Conservation (phyloP, 2,888 invertebrate genomes). For the Blastobasis lacticolella region DNA sequence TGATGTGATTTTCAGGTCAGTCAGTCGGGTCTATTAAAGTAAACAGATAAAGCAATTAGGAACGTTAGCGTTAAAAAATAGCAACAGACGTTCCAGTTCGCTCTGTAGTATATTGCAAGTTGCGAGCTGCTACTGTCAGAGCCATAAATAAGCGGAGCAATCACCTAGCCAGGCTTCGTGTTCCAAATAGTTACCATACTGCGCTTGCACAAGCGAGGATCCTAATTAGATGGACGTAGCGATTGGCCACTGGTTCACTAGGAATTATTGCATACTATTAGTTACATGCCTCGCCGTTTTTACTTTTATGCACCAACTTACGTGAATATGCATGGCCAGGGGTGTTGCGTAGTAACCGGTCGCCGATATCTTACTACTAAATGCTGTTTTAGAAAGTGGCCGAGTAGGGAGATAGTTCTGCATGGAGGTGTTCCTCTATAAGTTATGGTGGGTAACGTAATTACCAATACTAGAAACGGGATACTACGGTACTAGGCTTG, state of each 20-base stretch:
- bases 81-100: constrained; percentile 5
- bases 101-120: constrained; percentile 13
- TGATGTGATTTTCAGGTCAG: too few relatives aligned
- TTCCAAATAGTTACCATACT: constrained; percentile 14
- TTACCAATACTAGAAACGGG: too few relatives aligned
- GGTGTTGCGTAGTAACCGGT: constrained; percentile 21
- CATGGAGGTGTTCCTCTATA: too few relatives aligned
- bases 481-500: too few relatives aligned
- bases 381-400: constrained; percentile 8
- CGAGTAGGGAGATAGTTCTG: not conserved
- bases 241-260: constrained; percentile 37
- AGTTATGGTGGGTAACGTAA: too few relatives aligned
- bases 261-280: constrained; percentile 30
- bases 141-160: constrained; percentile 27
- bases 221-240: constrained; percentile 49
- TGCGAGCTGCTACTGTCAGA: constrained; percentile 9
- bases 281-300: constrained; percentile 6
- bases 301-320: constrained; percentile 9
- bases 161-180: constrained; percentile 22
- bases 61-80: constrained; percentile 2
- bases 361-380: constrained; percentile 7
- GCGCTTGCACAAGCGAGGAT: constrained; percentile 29
- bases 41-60: not conserved
- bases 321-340: constrained; percentile 12
- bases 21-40: too few relatives aligned